Base-by-base conservation (phyloP, 2,797 vertebrate species). In the Gymnodraco acuticeps region DNA sequence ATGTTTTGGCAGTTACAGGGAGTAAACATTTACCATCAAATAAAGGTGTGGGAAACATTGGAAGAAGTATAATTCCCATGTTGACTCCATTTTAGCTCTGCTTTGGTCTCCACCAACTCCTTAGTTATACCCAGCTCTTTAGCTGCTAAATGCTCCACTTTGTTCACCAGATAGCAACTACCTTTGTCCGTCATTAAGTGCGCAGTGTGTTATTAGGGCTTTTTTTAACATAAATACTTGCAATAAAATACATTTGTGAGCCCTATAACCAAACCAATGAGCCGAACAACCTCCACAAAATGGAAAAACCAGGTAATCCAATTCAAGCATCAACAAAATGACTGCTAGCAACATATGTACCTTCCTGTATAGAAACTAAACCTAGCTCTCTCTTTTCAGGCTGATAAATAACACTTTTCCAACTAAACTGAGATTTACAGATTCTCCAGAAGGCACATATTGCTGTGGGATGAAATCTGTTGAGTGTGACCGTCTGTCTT, bases 401-500 rank as follows among this genome's bases (percentile, higher is more conserved):
- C 63, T 47, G 51, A 50, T 59, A 71, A 75, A 54, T 9, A 63
- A 63, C 64, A 73, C 38, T 48, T 77, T 64, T 81, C 71, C 68
- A 14, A 48, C 67, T 33, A 78, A 79, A 78, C 67, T 58, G 50
- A 78, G 69, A 73, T 76, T 42, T 56, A 58, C 64, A 87, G 60
- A 70, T 51, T 64, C 61, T 84, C 71, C 70, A 63, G 47, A 58
- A 76, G 73, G 71, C 70, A 68, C 77, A 63, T 54, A 13, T 65
- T 73, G 69, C 66, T 46, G 47, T 64, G 74, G 73, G 84, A 83
- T 75, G 73, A 77, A 82, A 82, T 85, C 87, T 86, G 82, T 75
- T 5, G 33, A 84, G 82, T 58, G 80, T 76, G 83, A 82, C 88
- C 75, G 59, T 78, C 83, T 85, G 82, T 79, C 79, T 70, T 80